Base-by-base conservation (phyloP, 2,888 invertebrate species). In the Julus scanicus region DNA sequence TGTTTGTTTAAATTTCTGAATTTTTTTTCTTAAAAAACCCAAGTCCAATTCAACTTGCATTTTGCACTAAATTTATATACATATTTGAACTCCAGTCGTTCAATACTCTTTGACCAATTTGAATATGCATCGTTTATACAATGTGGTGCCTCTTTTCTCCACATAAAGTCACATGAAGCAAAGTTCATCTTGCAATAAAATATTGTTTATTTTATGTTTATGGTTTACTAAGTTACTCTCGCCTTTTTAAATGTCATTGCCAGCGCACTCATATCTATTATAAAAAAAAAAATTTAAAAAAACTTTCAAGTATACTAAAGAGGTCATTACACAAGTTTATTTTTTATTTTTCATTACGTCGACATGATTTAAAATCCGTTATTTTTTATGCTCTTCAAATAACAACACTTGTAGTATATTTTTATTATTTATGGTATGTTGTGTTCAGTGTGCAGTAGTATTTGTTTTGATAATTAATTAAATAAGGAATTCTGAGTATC, bases 221-320 rank as follows among this genome's bases (percentile, higher is more conserved):
- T 29, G 71, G 71, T 71, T 71, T 9, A 39, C 5, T 80, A 80
- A 37, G 11, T 80, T 80, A 80, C 37, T 29, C 37, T 39, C 71
- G 20, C 29, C 80, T 37, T 37, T 37, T 39, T 80, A 80, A 80
- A 80, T 80, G 80, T 80, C 80, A 80, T 80, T 80, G 80, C 80
- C 80, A 80, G 80, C 37, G 37, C 80, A 80, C 37, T 15, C 37
- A 80, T 37, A 37, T 29, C 1, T 29, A 80, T 80, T 63, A 63
- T 6, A 63, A 20, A 63, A n/a, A 63, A n/a, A 15, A 17, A 53
- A 53, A 17, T 29, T 29, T 29, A 57, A 57, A 57, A 15, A 37
- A 37, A 37, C 37, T 37, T 80, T 13, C 13, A 80, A 80, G 37
- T 80, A n/a, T n/a, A 37, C 37, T 80, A 80, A 80, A 37, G 37